These are phyloP conservation scores for Podarcis lilfordi DNA, from an alignment of 2,797 vertebrate genomes.

Conservation along the genomic window DNA sequence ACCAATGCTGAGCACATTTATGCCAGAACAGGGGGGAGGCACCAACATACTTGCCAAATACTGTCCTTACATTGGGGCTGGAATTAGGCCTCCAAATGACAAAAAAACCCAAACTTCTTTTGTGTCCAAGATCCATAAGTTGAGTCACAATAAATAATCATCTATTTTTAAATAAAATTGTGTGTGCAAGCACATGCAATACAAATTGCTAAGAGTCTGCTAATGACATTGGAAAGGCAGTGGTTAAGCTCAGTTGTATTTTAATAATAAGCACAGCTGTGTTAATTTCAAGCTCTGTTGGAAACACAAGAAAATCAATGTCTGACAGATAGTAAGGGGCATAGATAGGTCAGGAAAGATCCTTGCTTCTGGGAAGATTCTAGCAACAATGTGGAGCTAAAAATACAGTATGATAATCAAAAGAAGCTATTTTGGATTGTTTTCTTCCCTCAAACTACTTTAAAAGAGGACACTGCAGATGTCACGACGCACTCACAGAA, in stretches of 20 bases:
- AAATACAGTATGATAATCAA: constrained; percentile 6
- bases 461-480: constrained; percentile 42
- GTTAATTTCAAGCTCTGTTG: constrained; percentile 57
- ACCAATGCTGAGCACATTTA: background rate
- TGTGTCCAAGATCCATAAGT: background rate
- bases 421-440: constrained; percentile 21
- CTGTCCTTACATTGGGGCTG: background rate
- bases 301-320: constrained; percentile 49
- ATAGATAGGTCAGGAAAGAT: constrained; percentile 34
- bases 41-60: background rate
- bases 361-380: constrained; percentile 11
- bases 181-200: background rate
- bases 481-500: constrained; percentile 10
- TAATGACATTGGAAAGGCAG: constrained; percentile 27
- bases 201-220: background rate
- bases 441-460: constrained; percentile 47
- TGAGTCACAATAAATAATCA: background rate
- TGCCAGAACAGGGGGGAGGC: background rate
- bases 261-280: constrained; percentile 48
- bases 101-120: too few relatives aligned
- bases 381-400: constrained; percentile 27
- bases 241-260: constrained; percentile 35
- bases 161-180: background rate
- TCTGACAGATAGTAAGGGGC: constrained; percentile 39
- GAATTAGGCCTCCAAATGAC: background rate